A percentile compares a stretch with the other conserved stretches of the same genome.
Evolutionary conservation across 2,113 vertebrate genomes (phyloP).

Genomic region (Hemiscyllium ocellatum): DNA sequence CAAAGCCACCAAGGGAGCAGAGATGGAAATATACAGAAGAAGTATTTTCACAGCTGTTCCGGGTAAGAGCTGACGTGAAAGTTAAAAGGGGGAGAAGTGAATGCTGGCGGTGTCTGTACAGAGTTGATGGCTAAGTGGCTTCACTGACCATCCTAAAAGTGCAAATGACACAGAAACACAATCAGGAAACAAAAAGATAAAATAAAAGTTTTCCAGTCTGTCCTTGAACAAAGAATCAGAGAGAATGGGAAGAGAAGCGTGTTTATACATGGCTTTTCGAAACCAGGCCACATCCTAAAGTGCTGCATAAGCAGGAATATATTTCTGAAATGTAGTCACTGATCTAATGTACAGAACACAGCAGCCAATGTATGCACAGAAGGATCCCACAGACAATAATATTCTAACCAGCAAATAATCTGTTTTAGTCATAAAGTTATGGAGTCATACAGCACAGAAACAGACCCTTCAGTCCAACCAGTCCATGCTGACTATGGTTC

Average conservation of each 20-base stretch:
- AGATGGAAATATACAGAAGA: background rate
- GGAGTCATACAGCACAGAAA: background rate
- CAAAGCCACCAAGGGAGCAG: background rate
- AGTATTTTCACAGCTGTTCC: background rate
- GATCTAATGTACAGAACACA: background rate
- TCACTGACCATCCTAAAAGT: background rate
- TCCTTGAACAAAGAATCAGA: background rate
- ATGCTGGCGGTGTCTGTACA: background rate
- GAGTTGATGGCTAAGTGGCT: background rate
- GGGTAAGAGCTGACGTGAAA: background rate
- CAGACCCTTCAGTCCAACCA: background rate
- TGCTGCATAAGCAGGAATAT: background rate
- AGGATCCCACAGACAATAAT: background rate
- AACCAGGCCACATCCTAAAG: background rate
- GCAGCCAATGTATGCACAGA: background rate
- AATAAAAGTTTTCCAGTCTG: background rate
- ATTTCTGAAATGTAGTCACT: background rate
- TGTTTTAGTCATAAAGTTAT: background rate
- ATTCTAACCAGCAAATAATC: background rate
- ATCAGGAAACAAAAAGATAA: background rate
- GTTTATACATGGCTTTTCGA: background rate
- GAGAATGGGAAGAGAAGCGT: background rate
- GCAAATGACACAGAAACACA: background rate
- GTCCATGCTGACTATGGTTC: background rate
- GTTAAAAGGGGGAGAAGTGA: background rate